Evolutionary conservation across 2,113 vertebrate genomes (phyloP).

Genomic region (Thermophis baileyi): DNA sequence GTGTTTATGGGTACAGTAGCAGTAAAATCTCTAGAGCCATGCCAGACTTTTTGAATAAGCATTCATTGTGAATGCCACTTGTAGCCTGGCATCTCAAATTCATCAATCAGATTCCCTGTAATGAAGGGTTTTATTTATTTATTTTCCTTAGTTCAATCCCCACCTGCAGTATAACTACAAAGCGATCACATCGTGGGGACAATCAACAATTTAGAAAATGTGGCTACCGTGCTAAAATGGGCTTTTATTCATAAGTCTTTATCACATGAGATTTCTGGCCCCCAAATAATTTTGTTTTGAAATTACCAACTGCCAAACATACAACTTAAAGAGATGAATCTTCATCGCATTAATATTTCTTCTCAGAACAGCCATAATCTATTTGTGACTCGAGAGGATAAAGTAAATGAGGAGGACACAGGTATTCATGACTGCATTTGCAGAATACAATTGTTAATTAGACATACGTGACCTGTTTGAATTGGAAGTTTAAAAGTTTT

Average conservation of each 20-base stretch:
- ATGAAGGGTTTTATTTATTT: not conserved
- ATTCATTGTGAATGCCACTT: not conserved
- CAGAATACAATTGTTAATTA: slow-evolving; percentile 60
- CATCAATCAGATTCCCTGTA: not conserved
- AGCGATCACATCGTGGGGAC: not conserved
- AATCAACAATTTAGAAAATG: not conserved
- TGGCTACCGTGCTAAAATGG: not conserved
- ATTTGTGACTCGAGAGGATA: slow-evolving; percentile 34
- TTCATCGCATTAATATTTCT: not conserved
- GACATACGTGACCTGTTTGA: slow-evolving; percentile 51
- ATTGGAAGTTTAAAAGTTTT: slow-evolving; percentile 49
- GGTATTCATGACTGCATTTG: slow-evolving; percentile 42
- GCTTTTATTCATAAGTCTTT: not conserved
- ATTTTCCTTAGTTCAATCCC: not conserved
- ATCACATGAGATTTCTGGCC: not conserved
- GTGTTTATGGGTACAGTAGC: not conserved
- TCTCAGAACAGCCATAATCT: not conserved
- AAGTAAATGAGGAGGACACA: slow-evolving; percentile 31
- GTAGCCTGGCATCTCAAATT: not conserved
- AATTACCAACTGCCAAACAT: not conserved
- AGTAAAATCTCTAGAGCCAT: not conserved
- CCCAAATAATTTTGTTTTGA: not conserved
- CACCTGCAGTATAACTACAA: not conserved
- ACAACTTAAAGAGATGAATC: not conserved
- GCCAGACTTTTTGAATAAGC: not conserved